Percentiles rank a stretch among this genome's conserved stretches.
Evolutionary conservation across 2,888 invertebrate genomes (phyloP).

Genomic region (Vannuccia rotundouncinata): DNA sequence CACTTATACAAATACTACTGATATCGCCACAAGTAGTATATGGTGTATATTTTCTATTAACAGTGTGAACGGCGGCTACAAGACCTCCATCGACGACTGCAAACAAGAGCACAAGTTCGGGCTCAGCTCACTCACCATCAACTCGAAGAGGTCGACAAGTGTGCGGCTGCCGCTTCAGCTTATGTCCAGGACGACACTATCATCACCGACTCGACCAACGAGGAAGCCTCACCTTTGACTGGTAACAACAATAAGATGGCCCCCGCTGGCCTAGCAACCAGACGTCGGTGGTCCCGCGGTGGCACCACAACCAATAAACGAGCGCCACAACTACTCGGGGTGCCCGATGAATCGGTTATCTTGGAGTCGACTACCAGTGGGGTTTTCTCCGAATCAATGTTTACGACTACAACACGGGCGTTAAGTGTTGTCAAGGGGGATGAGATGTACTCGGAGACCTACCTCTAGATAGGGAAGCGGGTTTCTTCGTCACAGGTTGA

Average conservation of each 20-base stretch:
- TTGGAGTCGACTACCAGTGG: not conserved
- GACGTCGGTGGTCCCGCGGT: too few species aligned
- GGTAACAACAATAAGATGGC: too few species aligned
- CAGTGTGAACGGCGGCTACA: conserved; percentile 7
- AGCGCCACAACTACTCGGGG: not conserved
- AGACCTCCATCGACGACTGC: not conserved
- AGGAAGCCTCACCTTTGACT: too few species aligned
- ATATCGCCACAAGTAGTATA: too few species aligned
- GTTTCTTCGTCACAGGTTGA: too few species aligned
- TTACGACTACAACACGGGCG: not conserved
- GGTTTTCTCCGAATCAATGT: not conserved
- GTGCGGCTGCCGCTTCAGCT: not conserved
- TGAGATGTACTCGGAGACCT: not conserved
- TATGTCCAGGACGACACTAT: not conserved
- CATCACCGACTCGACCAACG: not conserved
- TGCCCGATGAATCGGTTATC: not conserved
- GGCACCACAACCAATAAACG: too few species aligned
- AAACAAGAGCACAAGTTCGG: not conserved
- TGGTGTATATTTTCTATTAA: too few species aligned
- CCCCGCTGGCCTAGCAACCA: too few species aligned
- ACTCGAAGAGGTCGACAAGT: not conserved
- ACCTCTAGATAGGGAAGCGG: too few species aligned
- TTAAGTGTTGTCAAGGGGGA: not conserved
- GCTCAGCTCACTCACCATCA: not conserved
- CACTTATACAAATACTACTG: too few species aligned